Base-by-base conservation (phyloP, 2,888 invertebrate species). In the Amphiduros pacificus region DNA sequence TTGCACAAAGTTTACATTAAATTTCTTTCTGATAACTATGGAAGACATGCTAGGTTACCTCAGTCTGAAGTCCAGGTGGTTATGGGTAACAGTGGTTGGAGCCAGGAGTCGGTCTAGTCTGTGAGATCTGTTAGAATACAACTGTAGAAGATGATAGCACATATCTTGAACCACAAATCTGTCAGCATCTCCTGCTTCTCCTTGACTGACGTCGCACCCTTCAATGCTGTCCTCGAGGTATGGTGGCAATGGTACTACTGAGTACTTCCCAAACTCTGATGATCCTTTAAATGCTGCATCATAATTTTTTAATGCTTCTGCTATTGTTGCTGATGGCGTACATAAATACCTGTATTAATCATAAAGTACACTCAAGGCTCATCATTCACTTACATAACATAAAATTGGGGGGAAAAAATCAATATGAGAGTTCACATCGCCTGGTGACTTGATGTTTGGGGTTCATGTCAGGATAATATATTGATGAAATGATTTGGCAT, bases 121-220 rank as follows among this genome's bases (percentile, higher is more conserved):
- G 61, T 83, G 77, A 22, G 77, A 71, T 55, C 76, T 71, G 62
- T 84, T 76, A 1, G 90, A 89, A 75, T 90, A 91, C 9, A 94
- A 86, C 68, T 91, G 88, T 20, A 96, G 78, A 63, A 96, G 81
- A 79, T 93, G 91, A 83, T 91, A 95, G 59, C 92, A 89, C 0
- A 94, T 84, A 80, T 95, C 85, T 50, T 73, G 68, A 17, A 74
- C 67, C 40, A 36, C 55, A 22, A 44, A 50, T 14, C 64, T 63
- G 2, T 48, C 56, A 2, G 57, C 66, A 9, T 67, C 66, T 1
- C 48, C 29, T 1, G 60, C 67, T 48, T 62, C 65, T 58, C 31
- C 68, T 65, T 4, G 71, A 67, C 29, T 41, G 3, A 40, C 28
- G 6, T 32, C 48, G 24, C 36, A 22, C n/a, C 36, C 29, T 17